Evolutionary conservation across 2,113 vertebrate species (phyloP).

Genomic region (Copsychus sechellarum): DNA sequence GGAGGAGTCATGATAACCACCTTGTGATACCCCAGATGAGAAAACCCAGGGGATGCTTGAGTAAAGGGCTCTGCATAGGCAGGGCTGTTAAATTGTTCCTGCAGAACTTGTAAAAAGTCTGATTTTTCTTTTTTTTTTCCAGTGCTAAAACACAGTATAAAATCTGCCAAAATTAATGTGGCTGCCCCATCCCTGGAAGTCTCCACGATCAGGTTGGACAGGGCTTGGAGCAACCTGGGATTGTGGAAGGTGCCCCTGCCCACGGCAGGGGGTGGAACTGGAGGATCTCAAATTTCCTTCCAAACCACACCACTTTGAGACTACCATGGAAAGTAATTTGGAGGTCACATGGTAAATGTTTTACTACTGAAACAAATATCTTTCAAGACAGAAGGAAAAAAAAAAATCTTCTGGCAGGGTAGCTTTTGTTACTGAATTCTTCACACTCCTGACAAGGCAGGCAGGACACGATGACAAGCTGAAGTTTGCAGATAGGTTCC

Average conservation of each 20-base stretch:
- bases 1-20: neutral
- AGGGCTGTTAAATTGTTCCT: neutral
- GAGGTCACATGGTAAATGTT: neutral
- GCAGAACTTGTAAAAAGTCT: neutral
- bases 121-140: neutral
- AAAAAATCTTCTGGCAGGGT: neutral
- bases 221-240: neutral
- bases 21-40: neutral
- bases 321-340: neutral
- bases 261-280: neutral
- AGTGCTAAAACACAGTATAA: neutral
- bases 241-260: too few species aligned
- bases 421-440: neutral
- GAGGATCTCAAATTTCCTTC: rapidly evolving
- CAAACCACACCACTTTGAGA: neutral
- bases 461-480: neutral
- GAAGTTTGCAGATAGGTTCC: neutral
- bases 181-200: neutral
- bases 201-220: neutral
- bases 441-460: neutral
- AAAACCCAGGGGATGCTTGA: neutral
- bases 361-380: neutral
- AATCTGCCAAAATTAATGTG: neutral
- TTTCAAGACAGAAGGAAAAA: neutral
- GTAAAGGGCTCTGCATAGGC: neutral